A percentile compares a stretch with the other conserved stretches of the same genome.
phyloP scores from a whole-genome alignment of 2,113 vertebrate species.

The Ramphastos sulfuratus region DNA sequence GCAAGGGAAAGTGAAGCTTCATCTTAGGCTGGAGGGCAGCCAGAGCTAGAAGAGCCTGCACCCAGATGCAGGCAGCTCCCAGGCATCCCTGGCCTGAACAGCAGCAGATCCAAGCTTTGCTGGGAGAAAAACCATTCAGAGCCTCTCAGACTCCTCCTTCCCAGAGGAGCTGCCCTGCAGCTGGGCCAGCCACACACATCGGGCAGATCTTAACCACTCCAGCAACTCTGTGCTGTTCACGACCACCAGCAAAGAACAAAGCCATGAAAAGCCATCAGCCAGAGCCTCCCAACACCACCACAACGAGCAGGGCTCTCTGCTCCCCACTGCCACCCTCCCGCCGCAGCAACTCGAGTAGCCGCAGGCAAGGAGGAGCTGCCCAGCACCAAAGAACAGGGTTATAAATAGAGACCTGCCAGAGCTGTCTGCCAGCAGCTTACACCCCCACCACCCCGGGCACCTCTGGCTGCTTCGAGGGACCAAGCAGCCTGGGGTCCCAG shows the following conservation, averaged over 20 bases:
- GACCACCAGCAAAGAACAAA: accelerated
- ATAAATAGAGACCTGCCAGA: background rate
- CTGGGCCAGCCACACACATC: background rate
- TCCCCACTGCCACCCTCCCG: background rate
- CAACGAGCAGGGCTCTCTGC: background rate
- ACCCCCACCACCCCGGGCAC: background rate
- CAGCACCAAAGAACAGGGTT: background rate
- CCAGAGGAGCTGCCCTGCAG: background rate
- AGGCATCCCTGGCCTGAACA: background rate
- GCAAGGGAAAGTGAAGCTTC: conserved; percentile 38
- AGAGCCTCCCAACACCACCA: accelerated
- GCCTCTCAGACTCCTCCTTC: background rate
- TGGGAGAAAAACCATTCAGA: background rate
- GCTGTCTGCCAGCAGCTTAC: background rate
- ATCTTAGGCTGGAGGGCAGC: conserved; percentile 5
- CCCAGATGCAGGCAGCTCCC: background rate
- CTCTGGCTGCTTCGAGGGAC: accelerated
- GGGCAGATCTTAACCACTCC: accelerated
- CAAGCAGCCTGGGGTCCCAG: accelerated
- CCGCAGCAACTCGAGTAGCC: background rate
- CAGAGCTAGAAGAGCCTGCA: background rate
- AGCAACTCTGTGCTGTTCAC: accelerated
- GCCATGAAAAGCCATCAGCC: accelerated
- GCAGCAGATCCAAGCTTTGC: background rate
- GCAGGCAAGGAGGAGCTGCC: background rate